A percentile compares a stretch with the other conserved stretches of the same genome.
Conservation (phyloP, 2,888 invertebrate genomes). For the Acrobasis consociella region DNA sequence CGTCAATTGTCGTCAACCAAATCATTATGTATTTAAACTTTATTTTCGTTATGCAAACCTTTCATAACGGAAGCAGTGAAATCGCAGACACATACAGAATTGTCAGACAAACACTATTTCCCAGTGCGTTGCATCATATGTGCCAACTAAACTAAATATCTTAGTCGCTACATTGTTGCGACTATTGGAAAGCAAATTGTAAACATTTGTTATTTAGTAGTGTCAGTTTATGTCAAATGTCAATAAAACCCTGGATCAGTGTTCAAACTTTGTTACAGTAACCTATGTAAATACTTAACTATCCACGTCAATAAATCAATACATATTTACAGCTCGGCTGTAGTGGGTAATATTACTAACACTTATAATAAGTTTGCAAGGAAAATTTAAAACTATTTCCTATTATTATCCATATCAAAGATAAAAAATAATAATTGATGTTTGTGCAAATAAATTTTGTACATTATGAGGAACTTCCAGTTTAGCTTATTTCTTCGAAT, state of each 20-base stretch:
- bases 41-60: constrained; percentile 33
- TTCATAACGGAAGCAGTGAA: constrained; percentile 38
- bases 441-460: no score
- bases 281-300: neutral
- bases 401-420: no score
- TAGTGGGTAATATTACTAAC: no score
- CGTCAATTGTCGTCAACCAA: constrained; percentile 1
- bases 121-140: constrained; percentile 43
- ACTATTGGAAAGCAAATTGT: constrained; percentile 14
- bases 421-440: no score
- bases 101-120: constrained; percentile 44
- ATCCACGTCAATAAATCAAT: neutral
- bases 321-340: no score
- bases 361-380: no score
- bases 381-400: no score
- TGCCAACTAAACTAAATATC: constrained; percentile 36
- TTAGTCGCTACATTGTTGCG: constrained; percentile 17
- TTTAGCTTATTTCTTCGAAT: no score
- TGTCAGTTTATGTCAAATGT: constrained; percentile 10
- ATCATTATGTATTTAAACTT: constrained; percentile 15
- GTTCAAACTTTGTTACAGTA: constrained; percentile 14
- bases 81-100: constrained; percentile 37
- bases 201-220: constrained; percentile 15
- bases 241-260: neutral
- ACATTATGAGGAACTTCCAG: no score